Percentiles rank a stretch among this genome's conserved stretches.
Conservation (phyloP, 2,797 vertebrate genomes). For the Enteromius radiatus region DNA sequence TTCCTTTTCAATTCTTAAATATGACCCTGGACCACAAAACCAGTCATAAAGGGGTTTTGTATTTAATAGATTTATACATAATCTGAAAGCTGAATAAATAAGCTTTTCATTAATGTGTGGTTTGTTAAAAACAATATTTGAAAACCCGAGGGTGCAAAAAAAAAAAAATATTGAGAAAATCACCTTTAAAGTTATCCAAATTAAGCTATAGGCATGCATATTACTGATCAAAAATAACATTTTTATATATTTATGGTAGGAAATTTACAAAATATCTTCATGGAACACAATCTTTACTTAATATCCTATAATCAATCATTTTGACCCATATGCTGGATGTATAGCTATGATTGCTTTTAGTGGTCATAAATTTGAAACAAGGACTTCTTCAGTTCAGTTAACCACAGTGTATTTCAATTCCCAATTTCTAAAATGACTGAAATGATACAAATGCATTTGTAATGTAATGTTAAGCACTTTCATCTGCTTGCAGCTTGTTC, state of each 20-base stretch:
- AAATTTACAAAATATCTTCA: not conserved
- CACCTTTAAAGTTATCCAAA: not conserved
- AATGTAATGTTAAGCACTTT: not conserved
- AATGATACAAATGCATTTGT: not conserved
- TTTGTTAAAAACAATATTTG: not conserved
- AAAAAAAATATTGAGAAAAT: not conserved
- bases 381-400: not conserved
- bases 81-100: not conserved
- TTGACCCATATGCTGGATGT: too few species aligned
- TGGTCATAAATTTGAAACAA: not conserved
- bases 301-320: not conserved
- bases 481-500: not conserved
- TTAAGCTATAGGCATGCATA: not conserved
- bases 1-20: too few species aligned
- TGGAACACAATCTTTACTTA: not conserved
- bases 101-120: not conserved
- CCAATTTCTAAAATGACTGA: not conserved
- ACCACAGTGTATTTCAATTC: not conserved
- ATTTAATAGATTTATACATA: not conserved
- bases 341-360: not conserved
- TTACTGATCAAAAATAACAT: not conserved
- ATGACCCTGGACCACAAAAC: too few species aligned
- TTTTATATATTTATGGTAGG: not conserved
- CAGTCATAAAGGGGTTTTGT: too few species aligned
- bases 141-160: not conserved